Evolutionary conservation across 2,113 vertebrate species (phyloP).

Genomic region (Neomonachus schauinslandi): DNA sequence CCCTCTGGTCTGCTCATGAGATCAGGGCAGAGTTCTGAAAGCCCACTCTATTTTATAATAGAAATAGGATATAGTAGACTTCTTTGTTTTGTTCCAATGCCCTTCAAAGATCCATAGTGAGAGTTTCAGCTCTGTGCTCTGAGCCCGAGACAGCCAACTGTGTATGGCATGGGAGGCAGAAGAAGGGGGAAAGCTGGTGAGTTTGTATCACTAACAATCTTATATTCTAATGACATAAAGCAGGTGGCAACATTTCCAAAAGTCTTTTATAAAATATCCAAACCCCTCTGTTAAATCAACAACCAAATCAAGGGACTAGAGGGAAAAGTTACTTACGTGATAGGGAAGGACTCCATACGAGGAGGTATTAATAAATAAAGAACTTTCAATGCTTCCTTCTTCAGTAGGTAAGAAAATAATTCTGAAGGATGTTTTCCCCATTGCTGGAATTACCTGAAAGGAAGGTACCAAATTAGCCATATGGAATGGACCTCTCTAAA

Average conservation of each 20-base stretch:
- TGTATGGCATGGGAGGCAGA: accelerated
- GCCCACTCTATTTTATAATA: neutral
- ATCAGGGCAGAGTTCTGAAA: neutral
- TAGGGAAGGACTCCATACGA: constrained; percentile 95
- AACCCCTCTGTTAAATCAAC: neutral
- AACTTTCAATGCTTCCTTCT: constrained; percentile 96
- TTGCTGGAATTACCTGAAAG: constrained; percentile 94
- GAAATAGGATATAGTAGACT: neutral
- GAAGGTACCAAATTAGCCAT: constrained; percentile 13
- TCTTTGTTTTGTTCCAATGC: neutral
- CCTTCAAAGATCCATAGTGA: neutral
- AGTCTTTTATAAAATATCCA: neutral
- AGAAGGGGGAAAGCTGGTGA: too few relatives aligned
- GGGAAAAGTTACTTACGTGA: constrained; percentile 85
- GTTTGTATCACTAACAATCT: neutral
- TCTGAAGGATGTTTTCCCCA: constrained; percentile 96
- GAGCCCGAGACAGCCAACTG: neutral
- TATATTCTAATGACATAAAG: neutral
- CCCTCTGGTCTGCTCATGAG: neutral
- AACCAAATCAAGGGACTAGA: neutral
- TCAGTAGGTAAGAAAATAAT: constrained; percentile 96
- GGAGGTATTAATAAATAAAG: constrained; percentile 99
- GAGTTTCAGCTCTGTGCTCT: neutral
- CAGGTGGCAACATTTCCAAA: neutral
- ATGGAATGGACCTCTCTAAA: neutral